A percentile compares a stretch with the other conserved stretches of the same genome.
Conservation (phyloP, 2,113 vertebrate species). For the Physeter macrocephalus region DNA sequence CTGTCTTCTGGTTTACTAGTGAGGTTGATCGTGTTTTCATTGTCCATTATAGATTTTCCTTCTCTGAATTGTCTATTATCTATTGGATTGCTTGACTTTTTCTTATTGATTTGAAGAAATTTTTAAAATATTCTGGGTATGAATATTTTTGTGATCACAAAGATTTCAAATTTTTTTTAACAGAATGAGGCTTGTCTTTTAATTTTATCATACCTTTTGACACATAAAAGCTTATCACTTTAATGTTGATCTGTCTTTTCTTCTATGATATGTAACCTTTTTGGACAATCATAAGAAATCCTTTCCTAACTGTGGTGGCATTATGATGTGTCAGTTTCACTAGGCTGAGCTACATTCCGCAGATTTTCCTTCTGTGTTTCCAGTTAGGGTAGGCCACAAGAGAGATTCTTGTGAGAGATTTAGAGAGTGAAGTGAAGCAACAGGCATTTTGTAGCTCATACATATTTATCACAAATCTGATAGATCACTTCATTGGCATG, state of each 20-base stretch:
- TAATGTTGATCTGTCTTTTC: neutral
- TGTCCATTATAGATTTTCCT: neutral
- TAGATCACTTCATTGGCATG: neutral
- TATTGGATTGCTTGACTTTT: neutral
- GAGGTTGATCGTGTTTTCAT: neutral
- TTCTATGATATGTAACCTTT: neutral
- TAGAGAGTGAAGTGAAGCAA: neutral
- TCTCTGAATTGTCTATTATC: neutral
- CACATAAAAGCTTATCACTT: neutral
- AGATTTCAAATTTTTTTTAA: neutral
- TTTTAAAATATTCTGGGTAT: neutral
- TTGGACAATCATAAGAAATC: neutral
- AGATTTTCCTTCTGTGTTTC: conserved; percentile 12
- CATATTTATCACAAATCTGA: neutral
- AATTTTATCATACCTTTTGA: neutral
- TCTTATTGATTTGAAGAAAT: neutral
- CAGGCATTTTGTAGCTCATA: neutral
- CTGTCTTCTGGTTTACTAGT: neutral
- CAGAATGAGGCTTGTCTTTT: neutral
- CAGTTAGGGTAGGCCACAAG: neutral
- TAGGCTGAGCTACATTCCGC: neutral
- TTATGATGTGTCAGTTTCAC: neutral
- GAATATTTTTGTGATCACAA: neutral
- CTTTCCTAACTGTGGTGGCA: neutral
- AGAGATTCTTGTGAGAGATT: neutral